Evolutionary conservation across 2,888 invertebrate genomes (phyloP).

Genomic region (Synergus gifuensis): DNA sequence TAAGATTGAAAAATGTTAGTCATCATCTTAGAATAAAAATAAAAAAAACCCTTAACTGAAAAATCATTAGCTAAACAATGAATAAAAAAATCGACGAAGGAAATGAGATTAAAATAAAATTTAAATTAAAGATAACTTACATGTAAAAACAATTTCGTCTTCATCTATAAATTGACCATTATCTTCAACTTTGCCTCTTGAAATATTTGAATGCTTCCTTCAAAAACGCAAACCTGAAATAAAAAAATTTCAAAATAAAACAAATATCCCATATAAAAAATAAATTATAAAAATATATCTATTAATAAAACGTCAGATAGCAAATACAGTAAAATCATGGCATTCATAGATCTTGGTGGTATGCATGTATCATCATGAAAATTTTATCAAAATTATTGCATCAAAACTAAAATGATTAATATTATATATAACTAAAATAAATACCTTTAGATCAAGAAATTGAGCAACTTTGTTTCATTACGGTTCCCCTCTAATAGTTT

Average conservation of each 20-base stretch:
- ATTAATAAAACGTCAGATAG: constrained; percentile 2
- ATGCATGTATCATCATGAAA: constrained; percentile 42
- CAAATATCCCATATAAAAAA: neutral
- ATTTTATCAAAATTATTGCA: constrained; percentile 50
- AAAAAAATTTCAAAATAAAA: neutral
- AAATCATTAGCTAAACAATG: too few relatives aligned
- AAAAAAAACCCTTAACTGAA: too few relatives aligned
- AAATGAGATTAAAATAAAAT: too few relatives aligned
- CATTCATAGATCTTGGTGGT: constrained; percentile 41
- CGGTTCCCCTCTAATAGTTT: neutral
- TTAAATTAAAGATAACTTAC: neutral
- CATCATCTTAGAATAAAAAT: neutral
- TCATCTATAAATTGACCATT: too few relatives aligned
- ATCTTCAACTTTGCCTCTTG: too few relatives aligned
- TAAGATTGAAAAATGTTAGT: neutral
- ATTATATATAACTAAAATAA: neutral
- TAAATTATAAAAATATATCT: neutral
- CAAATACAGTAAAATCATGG: constrained; percentile 39
- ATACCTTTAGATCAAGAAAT: neutral
- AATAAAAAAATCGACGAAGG: too few relatives aligned
- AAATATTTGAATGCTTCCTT: neutral
- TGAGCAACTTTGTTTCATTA: neutral
- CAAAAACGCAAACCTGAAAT: neutral
- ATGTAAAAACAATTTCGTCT: neutral
- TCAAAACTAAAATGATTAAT: neutral